Evolutionary conservation across 2,888 invertebrate genomes (phyloP).

Genomic region (Drosophila demipolita): DNA sequence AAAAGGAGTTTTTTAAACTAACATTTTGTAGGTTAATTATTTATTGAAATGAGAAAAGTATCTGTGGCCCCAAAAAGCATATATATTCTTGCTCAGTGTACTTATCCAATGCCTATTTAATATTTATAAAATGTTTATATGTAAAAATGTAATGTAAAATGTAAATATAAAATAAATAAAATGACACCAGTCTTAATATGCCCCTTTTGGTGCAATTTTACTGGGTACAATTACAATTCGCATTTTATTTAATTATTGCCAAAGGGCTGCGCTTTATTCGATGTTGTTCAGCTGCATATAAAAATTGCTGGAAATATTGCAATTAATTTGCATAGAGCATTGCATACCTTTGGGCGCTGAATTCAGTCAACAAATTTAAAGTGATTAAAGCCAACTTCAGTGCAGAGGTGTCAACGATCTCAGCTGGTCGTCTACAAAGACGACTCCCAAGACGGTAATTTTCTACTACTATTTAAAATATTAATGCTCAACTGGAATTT

Average conservation of each 20-base stretch:
- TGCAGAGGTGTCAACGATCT: slow-evolving; percentile 52
- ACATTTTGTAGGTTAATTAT: neutral
- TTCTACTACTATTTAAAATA: slow-evolving; percentile 53
- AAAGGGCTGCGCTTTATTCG: slow-evolving; percentile 45
- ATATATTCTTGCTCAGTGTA: neutral
- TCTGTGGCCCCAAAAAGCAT: neutral
- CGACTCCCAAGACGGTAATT: slow-evolving; percentile 62
- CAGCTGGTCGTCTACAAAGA: slow-evolving; percentile 36
- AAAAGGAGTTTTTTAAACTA: neutral
- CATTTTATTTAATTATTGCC: slow-evolving; percentile 76
- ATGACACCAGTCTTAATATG: neutral
- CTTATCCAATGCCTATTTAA: accelerated
- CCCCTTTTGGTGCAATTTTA: neutral
- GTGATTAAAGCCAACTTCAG: slow-evolving; percentile 24
- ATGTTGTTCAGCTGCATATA: slow-evolving; percentile 37
- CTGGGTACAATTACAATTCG: slow-evolving; percentile 36
- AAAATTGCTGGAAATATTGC: slow-evolving; percentile 18
- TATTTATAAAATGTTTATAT: neutral
- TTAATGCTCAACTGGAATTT: slow-evolving; percentile 43
- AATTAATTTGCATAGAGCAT: slow-evolving; percentile 52
- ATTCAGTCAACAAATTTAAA: slow-evolving; percentile 15
- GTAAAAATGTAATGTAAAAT: no score
- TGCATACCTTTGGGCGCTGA: slow-evolving; percentile 34
- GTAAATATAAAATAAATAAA: no score
- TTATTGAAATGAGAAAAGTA: neutral